Evolutionary conservation across 2,113 vertebrate species (phyloP).

Genomic region (Strigops habroptila): DNA sequence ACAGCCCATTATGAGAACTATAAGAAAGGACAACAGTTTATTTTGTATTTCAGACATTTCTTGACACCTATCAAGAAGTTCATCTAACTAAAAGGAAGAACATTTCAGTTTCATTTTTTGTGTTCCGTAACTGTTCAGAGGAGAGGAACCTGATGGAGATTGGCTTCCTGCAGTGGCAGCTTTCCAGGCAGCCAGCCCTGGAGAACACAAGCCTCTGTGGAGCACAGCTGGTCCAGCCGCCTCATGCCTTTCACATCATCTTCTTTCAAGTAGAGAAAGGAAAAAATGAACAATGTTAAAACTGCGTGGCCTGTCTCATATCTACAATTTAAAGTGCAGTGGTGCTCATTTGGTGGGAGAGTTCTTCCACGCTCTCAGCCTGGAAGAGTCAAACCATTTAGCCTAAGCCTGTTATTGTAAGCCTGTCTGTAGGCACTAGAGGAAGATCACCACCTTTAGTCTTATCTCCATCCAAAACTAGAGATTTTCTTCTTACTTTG

Average conservation of each 20-base stretch:
- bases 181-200: not conserved
- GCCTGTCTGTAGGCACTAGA: not conserved
- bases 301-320: not conserved
- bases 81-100: conserved; percentile 1
- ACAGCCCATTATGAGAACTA: not conserved
- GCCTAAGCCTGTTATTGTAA: not conserved
- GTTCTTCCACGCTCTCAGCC: not conserved
- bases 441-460: not conserved
- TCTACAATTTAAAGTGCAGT: not conserved
- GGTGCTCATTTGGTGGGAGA: not conserved
- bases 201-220: not conserved
- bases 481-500: not conserved
- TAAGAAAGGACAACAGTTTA: not conserved
- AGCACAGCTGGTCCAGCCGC: not conserved
- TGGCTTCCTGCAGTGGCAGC: accelerated
- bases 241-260: not conserved
- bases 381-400: not conserved
- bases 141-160: not conserved
- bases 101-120: not conserved
- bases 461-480: not conserved
- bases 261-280: not conserved
- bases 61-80: conserved; percentile 30
- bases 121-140: not conserved
- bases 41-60: conserved; percentile 37
- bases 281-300: not conserved